Conservation (phyloP, 2,113 vertebrate species). For the Sinocyclocheilus anshuiensis region DNA sequence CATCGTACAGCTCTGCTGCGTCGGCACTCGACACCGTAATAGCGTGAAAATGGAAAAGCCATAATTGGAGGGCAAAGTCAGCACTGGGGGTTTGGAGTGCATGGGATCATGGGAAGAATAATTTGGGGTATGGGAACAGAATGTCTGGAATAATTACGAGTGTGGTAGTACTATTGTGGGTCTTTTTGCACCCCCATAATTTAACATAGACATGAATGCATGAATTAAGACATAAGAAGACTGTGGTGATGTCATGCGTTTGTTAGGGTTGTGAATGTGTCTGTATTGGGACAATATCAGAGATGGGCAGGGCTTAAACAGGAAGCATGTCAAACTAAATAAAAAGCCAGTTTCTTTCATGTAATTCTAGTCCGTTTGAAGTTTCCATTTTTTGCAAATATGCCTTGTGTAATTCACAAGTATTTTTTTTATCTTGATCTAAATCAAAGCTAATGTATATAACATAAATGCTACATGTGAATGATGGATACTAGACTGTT, state of each 20-base stretch:
- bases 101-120: constrained; percentile 28
- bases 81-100: constrained; percentile 20
- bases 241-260: background rate
- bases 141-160: background rate
- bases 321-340: too few relatives aligned
- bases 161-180: background rate
- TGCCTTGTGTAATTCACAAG: too few relatives aligned
- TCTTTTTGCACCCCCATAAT: background rate
- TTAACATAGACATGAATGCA: background rate
- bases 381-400: too few relatives aligned
- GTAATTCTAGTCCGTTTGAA: too few relatives aligned
- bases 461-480: too few relatives aligned
- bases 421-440: too few relatives aligned
- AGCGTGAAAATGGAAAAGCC: constrained; percentile 23
- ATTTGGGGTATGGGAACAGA: constrained; percentile 26
- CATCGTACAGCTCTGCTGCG: constrained; percentile 35
- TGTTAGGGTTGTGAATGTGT: too few relatives aligned
- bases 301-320: too few relatives aligned
- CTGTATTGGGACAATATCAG: too few relatives aligned
- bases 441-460: too few relatives aligned
- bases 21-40: constrained; percentile 29
- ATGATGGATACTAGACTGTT: too few relatives aligned
- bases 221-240: background rate
- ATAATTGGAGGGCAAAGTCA: constrained; percentile 5
- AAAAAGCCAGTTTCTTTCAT: too few relatives aligned